phyloP scores from a whole-genome alignment of 2,888 invertebrate genomes.

The Adelognathus sp. region DNA sequence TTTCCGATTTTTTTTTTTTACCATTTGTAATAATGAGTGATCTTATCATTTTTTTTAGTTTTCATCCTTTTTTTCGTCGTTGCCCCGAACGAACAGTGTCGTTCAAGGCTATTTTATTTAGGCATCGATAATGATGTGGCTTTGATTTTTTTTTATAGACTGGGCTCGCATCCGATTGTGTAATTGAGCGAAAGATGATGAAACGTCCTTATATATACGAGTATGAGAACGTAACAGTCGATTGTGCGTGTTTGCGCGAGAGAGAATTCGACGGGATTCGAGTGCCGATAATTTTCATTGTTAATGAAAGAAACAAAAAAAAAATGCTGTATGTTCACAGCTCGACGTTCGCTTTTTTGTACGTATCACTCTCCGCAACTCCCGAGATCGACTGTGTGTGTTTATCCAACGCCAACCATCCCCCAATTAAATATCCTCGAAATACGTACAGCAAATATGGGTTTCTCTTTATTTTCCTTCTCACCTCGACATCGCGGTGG shows the following conservation, averaged over 20 bases:
- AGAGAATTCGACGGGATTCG: no score
- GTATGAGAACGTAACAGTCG: background rate
- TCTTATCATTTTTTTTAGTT: background rate
- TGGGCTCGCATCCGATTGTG: slow-evolving; percentile 16
- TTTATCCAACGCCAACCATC: no score
- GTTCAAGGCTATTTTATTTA: slow-evolving; percentile 6
- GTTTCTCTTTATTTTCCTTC: no score
- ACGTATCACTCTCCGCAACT: background rate
- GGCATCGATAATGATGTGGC: background rate
- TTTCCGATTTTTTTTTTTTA: slow-evolving; percentile 39
- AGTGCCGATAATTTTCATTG: background rate
- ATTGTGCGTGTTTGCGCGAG: slow-evolving; percentile 18
- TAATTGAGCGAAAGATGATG: slow-evolving; percentile 5
- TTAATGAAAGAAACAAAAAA: no score
- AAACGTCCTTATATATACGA: slow-evolving; percentile 7
- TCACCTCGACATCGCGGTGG: no score
- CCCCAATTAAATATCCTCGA: slow-evolving; percentile 24
- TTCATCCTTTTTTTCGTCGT: slow-evolving; percentile 10
- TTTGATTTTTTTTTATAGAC: slow-evolving; percentile 8
- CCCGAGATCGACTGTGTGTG: slow-evolving; percentile 15
- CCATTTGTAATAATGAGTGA: slow-evolving; percentile 28
- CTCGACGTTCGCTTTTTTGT: slow-evolving; percentile 4
- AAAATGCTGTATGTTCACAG: no score
- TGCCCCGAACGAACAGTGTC: background rate
- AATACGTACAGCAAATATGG: slow-evolving; percentile 30